A percentile compares a stretch with the other conserved stretches of the same genome.
phyloP scores from a whole-genome alignment of 2,888 invertebrate species.

The Drosophila anomalata region DNA sequence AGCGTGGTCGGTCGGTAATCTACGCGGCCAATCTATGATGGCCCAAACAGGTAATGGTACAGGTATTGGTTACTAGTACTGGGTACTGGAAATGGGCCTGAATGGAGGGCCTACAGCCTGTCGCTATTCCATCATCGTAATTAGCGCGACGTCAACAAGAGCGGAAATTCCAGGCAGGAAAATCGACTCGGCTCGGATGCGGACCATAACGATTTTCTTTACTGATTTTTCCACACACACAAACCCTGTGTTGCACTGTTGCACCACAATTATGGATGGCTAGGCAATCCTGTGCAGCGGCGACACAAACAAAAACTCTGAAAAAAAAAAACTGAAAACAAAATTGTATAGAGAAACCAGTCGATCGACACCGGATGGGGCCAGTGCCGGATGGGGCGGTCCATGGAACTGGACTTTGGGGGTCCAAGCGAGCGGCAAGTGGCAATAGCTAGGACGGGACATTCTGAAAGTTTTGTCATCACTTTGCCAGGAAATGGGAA shows the following conservation, averaged over 20 bases:
- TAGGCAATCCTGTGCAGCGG: slow-evolving; percentile 59
- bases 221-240: slow-evolving; percentile 50
- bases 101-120: slow-evolving; percentile 47
- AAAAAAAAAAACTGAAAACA: slow-evolving; percentile 2
- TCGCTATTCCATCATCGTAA: slow-evolving; percentile 68
- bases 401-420: slow-evolving; percentile 25
- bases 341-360: slow-evolving; percentile 51
- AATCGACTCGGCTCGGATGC: slow-evolving; percentile 45
- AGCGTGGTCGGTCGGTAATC: slow-evolving; percentile 32
- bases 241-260: neutral
- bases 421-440: slow-evolving; percentile 20
- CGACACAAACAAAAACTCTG: slow-evolving; percentile 4
- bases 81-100: slow-evolving; percentile 6
- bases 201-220: slow-evolving; percentile 73
- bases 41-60: slow-evolving; percentile 45
- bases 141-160: slow-evolving; percentile 63
- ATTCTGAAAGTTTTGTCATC: slow-evolving; percentile 66
- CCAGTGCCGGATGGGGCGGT: slow-evolving; percentile 70
- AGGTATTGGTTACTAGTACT: slow-evolving; percentile 1
- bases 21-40: slow-evolving; percentile 57
- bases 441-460: slow-evolving; percentile 38
- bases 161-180: slow-evolving; percentile 79
- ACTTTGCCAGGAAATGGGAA: slow-evolving; percentile 80
- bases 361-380: slow-evolving; percentile 68
- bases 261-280: slow-evolving; percentile 52